Percentiles rank a stretch among this genome's conserved stretches.
phyloP scores from a whole-genome alignment of 37 sponge, comb jelly and placozoan species.

The Chondrosia reniformis region DNA sequence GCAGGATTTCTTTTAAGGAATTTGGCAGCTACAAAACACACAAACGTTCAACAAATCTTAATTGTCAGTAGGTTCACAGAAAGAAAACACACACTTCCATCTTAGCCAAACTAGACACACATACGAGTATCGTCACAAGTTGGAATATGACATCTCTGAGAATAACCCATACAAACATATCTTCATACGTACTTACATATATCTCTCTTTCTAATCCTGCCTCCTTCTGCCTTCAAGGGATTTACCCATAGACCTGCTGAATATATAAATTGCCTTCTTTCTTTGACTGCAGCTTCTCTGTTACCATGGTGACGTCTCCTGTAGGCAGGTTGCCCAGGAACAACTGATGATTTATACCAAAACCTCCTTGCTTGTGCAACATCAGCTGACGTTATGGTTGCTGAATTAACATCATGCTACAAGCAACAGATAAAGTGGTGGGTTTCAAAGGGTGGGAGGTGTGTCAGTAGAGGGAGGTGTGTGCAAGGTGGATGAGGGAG shows the following conservation, averaged over 20 bases:
- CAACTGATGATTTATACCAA: slow-evolving; percentile 36
- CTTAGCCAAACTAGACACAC: too few species aligned
- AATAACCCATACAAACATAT: not conserved
- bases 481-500: not conserved
- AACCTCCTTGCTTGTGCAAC: slow-evolving; percentile 24
- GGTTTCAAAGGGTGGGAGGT: not conserved
- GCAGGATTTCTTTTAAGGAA: slow-evolving; percentile 77
- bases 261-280: slow-evolving; percentile 32
- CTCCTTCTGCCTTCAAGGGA: slow-evolving; percentile 28
- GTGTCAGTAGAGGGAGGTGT: not conserved
- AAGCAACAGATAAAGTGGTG: not conserved
- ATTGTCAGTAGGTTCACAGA: too few species aligned
- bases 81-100: too few species aligned
- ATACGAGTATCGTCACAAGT: not conserved
- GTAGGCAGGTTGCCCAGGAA: slow-evolving; percentile 30
- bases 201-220: slow-evolving; percentile 38
- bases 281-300: not conserved
- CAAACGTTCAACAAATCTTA: not conserved
- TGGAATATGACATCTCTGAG: too few species aligned
- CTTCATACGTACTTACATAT: slow-evolving; percentile 35
- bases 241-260: slow-evolving; percentile 42
- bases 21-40: slow-evolving; percentile 32
- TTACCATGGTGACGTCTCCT: not conserved
- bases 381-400: not conserved
- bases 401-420: not conserved